Base-by-base conservation (phyloP, 2,113 vertebrate genomes). In the Enhydra lutris region DNA sequence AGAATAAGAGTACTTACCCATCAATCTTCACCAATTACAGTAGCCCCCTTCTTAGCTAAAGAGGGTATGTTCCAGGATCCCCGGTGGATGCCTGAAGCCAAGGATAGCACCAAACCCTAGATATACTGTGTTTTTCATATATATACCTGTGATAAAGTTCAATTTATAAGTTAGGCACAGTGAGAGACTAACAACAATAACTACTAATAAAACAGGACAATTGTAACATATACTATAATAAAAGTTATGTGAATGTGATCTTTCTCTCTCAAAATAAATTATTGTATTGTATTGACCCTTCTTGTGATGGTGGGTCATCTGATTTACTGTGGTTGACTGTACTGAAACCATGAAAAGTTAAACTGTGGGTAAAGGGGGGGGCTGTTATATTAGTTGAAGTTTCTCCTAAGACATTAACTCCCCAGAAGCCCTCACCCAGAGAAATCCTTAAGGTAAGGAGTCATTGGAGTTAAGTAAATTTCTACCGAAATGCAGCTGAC, bases 381-480 rank as follows among this genome's bases (percentile, higher is more conserved):
- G 20, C 6, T 79, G 52, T 47, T 79, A 17, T 74, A 34, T 47
- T 61, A 63, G 52, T 24, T 95, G 83, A 89, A 55, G 59, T 36
- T 80, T 79, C 26, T 74, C 21, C 31, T 2, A 3, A 45, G 42
- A 21, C 42, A 34, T 67, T 71, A 52, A 15, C 29, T 79, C 31
- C 6, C 4, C 3, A 1, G 24, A 6, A 26, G 1, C 24, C 23
- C n/a, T 42, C 1, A 42, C 39, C 14, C 9, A 39, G 71, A 80
- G 39, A 52, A 26, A 59, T 73, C 18, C 57, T 91, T 76, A 94
- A 31, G 42, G 50, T 26, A 61, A 91, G 63, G 42, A 84, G 26
- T 47, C 10, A n/a, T 1, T 74, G 52, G 61, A 91, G 8, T 59
- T n/a, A 20, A 82, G 59, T 9, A 89, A 50, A 39, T 74, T n/a